Base-by-base conservation (phyloP, 2,888 invertebrate species). In the Amblyteles armatorius region DNA sequence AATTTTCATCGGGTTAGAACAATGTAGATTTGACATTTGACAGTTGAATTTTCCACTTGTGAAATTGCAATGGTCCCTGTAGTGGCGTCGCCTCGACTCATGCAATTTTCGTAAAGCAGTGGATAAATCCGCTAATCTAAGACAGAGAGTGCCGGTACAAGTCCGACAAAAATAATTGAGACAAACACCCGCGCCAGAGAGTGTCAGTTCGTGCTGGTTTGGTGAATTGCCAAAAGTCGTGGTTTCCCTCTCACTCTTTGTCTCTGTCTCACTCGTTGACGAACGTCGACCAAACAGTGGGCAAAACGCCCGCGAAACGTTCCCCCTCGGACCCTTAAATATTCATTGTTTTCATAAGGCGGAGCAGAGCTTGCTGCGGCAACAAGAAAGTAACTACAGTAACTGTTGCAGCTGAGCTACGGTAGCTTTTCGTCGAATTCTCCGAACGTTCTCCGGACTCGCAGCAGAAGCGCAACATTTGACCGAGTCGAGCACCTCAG, bases 311-410 rank as follows among this genome's bases (percentile, higher is more conserved):
- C 36, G 33, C 22, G 33, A 79, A 68, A 79, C 68, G 55, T 74
- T 79, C 69, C 29, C 52, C 63, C 40, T 50, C 69, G 83, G 55
- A 74, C 79, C 69, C 83, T 83, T 65, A 76, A 83, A 83, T 83
- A 79, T 79, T 83, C 83, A 83, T 83, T 83, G 83, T 83, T 83
- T 83, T 83, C 79, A 71, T 65, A 83, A 83, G 76, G 76, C 55
- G 71, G 33, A 40, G 55, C 65, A 29, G 74, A 74, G 63, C 44
- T 63, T 76, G 63, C 69, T 76, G 74, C 76, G 48, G 40, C 36
- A 63, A 55, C 71, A 76, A 79, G 65, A 79, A 76, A 81, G 57
- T 52, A 48, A 50, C 55, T 26, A 68, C 68, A 40, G 50, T 74
- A 50, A 68, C 73, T 67, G 80, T 57, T 78, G 63, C 68, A 65